A percentile compares a stretch with the other conserved stretches of the same genome.
phyloP scores from a whole-genome alignment of 2,113 vertebrate species.

The Eulacestoma nigropectus region DNA sequence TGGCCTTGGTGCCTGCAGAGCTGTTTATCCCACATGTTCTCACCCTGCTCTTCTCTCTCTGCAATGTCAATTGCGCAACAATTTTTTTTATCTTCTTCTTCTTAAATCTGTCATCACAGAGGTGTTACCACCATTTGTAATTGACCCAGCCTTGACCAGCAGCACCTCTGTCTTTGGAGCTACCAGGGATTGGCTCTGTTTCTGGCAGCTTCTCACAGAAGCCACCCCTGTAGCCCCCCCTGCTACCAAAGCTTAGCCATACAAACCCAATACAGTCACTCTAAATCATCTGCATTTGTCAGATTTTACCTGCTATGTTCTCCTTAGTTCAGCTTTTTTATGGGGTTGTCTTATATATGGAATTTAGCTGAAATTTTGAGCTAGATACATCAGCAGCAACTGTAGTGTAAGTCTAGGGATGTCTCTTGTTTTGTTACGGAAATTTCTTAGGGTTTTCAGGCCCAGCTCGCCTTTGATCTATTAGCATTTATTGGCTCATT shows the following conservation, averaged over 20 bases:
- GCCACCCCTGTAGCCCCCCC: not conserved
- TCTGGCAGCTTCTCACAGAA: not conserved
- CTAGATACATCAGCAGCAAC: not conserved
- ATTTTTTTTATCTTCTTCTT: not conserved
- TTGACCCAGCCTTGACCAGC: not conserved
- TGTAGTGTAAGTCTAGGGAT: not conserved
- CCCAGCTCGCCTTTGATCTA: not conserved
- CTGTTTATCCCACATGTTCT: not conserved
- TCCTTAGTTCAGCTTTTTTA: not conserved
- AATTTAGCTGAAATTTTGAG: not conserved
- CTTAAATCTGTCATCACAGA: not conserved
- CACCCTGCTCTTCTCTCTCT: not conserved
- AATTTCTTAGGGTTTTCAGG: not conserved
- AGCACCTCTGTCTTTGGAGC: not conserved
- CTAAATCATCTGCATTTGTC: not conserved
- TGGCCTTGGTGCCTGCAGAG: not conserved
- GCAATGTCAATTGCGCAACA: rapidly evolving
- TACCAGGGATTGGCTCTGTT: not conserved
- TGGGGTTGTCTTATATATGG: not conserved
- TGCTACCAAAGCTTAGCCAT: not conserved
- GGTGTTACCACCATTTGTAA: not conserved
- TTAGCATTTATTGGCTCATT: not conserved
- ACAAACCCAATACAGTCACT: not conserved
- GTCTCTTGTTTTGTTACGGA: not conserved
- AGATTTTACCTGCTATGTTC: not conserved